Evolutionary conservation across 2,113 vertebrate genomes (phyloP).

Genomic region (Archilochus colubris): DNA sequence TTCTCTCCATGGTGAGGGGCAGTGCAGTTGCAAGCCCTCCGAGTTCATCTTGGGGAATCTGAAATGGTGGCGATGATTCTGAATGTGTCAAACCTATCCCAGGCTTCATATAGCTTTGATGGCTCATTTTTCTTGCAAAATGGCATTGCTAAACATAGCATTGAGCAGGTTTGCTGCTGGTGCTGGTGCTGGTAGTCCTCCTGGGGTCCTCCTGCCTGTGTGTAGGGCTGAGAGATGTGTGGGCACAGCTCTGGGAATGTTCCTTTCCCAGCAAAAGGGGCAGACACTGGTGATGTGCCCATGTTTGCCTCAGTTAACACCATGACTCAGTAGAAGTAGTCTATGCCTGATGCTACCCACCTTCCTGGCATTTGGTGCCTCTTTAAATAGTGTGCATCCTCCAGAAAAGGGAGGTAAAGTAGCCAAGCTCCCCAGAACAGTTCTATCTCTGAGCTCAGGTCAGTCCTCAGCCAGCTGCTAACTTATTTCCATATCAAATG

Average conservation of each 20-base stretch:
- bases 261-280: not conserved
- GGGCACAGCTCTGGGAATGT: not conserved
- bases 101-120: not conserved
- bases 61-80: not conserved
- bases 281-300: not conserved
- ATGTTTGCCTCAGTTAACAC: not conserved
- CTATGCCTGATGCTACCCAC: not conserved
- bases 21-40: not conserved
- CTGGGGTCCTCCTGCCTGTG: rapidly evolving
- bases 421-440: not conserved
- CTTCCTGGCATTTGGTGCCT: not conserved
- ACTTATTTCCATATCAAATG: not conserved
- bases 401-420: not conserved
- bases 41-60: not conserved
- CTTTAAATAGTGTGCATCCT: not conserved
- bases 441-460: not conserved
- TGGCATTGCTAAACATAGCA: rapidly evolving
- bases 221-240: rapidly evolving
- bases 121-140: not conserved
- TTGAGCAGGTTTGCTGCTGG: not conserved
- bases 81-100: not conserved
- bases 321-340: not conserved
- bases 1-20: not conserved
- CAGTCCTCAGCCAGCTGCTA: not conserved
- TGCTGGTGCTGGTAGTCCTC: not conserved